Evolutionary conservation across 2,113 vertebrate genomes (phyloP).

Genomic region (Plotosus lineatus): DNA sequence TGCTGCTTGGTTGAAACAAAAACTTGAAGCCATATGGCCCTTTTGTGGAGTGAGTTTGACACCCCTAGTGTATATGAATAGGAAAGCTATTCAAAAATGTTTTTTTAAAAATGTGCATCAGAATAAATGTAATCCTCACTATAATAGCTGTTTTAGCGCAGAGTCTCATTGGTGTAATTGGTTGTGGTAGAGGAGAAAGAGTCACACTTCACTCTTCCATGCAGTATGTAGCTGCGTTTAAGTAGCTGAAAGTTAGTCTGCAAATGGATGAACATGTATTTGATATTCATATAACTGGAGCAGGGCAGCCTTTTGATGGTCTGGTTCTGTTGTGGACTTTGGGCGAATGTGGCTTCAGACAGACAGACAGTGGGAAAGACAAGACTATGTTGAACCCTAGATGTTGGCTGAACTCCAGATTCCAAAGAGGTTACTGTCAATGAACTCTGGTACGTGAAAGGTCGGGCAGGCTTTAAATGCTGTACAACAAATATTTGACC

Average conservation of each 20-base stretch:
- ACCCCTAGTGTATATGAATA: no score
- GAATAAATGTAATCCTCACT: not conserved
- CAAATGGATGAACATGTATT: not conserved
- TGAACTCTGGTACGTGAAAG: slow-evolving; percentile 7
- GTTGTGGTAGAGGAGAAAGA: not conserved
- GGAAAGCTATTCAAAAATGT: not conserved
- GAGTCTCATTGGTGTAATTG: not conserved
- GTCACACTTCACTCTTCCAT: not conserved
- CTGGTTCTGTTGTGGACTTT: not conserved
- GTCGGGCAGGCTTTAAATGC: not conserved
- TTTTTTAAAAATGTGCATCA: no score
- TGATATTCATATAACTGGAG: not conserved
- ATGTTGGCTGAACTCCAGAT: slow-evolving; percentile 11
- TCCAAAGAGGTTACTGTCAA: slow-evolving; percentile 13
- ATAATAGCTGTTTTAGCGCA: not conserved
- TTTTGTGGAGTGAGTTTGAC: no score
- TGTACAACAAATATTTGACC: slow-evolving; percentile 14
- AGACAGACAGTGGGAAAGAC: not conserved
- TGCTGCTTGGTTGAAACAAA: no score
- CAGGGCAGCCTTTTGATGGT: not conserved
- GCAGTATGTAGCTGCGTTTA: not conserved
- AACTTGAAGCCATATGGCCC: no score
- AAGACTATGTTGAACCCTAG: slow-evolving; percentile 24
- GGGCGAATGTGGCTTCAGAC: not conserved
- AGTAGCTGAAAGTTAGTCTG: not conserved